A percentile compares a stretch with the other conserved stretches of the same genome.
phyloP scores from a whole-genome alignment of 1,140 invertebrate species.

The Bombus consobrinus region DNA sequence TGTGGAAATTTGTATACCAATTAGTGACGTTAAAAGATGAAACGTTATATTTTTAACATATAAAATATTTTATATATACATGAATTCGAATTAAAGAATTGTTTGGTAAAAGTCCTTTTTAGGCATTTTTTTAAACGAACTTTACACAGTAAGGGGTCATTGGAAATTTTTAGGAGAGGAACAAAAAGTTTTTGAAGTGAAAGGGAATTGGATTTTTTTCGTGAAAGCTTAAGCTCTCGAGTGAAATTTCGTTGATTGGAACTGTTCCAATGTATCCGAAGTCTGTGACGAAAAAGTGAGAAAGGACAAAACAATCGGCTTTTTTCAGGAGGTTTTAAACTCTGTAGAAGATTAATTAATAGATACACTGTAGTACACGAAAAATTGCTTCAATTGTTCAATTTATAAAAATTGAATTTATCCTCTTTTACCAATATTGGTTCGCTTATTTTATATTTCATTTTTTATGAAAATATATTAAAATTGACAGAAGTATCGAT shows the following conservation, averaged over 20 bases:
- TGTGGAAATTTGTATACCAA: neutral
- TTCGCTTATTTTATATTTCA: neutral
- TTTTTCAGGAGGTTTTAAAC: neutral
- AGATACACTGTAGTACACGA: neutral
- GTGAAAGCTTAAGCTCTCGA: constrained; percentile 12
- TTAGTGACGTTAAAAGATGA: neutral
- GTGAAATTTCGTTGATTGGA: constrained; percentile 36
- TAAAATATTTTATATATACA: neutral
- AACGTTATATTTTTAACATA: neutral
- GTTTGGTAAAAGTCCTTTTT: neutral
- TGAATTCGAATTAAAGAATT: neutral
- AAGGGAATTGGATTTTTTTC: constrained; percentile 29
- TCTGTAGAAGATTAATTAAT: neutral
- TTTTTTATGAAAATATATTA: neutral
- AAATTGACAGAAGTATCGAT: neutral
- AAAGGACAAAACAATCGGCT: neutral
- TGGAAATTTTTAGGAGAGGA: constrained; percentile 1
- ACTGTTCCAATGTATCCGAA: constrained; percentile 13
- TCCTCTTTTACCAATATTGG: too few species aligned
- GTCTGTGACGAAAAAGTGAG: neutral
- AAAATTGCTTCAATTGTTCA: neutral
- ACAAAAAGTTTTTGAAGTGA: constrained; percentile 15
- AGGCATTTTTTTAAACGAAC: neutral
- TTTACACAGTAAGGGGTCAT: neutral
- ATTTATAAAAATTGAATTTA: neutral